phyloP scores from a whole-genome alignment of 2,797 vertebrate species.

The Clarias fuscus region DNA sequence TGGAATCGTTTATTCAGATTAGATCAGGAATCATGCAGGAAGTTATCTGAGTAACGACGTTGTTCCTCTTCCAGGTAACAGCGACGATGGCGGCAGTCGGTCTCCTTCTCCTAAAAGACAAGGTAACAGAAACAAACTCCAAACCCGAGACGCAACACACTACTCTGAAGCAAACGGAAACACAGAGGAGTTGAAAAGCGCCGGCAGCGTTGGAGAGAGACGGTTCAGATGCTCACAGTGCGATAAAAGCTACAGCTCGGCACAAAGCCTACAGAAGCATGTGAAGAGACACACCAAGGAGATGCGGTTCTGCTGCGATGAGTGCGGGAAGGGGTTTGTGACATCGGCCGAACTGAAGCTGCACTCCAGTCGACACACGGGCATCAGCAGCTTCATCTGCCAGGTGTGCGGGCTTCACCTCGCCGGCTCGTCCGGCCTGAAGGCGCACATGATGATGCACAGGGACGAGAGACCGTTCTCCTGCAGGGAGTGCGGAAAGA shows the following conservation, averaged over 20 bases:
- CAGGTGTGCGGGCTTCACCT: conserved; percentile 38
- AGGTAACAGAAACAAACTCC: neutral
- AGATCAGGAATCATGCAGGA: neutral
- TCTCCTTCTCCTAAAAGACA: neutral
- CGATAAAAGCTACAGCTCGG: neutral
- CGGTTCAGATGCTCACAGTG: conserved; percentile 27
- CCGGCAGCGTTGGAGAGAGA: neutral
- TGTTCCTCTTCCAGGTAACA: neutral
- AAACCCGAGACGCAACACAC: too few relatives aligned
- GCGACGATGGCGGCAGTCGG: neutral
- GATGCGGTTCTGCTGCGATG: conserved; percentile 33
- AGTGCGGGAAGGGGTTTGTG: conserved; percentile 42
- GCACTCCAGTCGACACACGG: conserved; percentile 29
- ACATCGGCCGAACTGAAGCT: conserved; percentile 34
- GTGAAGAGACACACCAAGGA: conserved; percentile 30
- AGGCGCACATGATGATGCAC: conserved; percentile 40
- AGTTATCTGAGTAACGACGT: neutral
- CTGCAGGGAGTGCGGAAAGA: conserved; percentile 46
- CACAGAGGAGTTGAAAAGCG: neutral
- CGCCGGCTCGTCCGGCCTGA: conserved; percentile 25
- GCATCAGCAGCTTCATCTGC: conserved; percentile 33
- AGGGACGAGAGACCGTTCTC: conserved; percentile 26
- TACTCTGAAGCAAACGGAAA: neutral
- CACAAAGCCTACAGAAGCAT: neutral
- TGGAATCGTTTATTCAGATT: neutral